Base-by-base conservation (phyloP, 2,888 invertebrate species). In the Alentia gelatinosa region DNA sequence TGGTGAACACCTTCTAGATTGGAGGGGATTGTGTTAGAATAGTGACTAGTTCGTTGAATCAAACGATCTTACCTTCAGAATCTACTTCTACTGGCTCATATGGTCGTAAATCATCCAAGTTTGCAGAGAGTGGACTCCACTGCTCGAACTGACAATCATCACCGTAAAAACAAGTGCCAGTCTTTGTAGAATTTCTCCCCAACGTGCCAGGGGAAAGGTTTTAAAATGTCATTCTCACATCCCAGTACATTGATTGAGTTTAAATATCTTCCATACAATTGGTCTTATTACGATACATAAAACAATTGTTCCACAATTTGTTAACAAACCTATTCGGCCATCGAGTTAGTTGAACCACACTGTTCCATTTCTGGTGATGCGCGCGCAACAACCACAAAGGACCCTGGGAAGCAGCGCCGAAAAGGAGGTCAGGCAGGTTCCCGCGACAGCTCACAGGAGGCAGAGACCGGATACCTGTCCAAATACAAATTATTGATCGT, bases 321-420 rank as follows among this genome's bases (percentile, higher is more conserved):
- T 86, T 86, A 86, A 79, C 42, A 86, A 50, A 86, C 19, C 47
- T 47, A 26, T 47, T 26, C 9, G 47, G 7, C 42, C 39, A 39
- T 1, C 47, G 33, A 42, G 35, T 42, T 47, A 26, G 86, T 86
- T 86, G 26, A 50, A 86, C 86, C 86, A 26, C 86, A 47, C 86
- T 86, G 86, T 86, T 86, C 86, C 86, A 86, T 86, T 86, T 86
- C 50, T 86, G n/a, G 5, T 35, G 30, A 12, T 86, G 86, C 86
- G 86, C 86, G 86, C 86, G 86, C 86, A 86, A 42, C 33, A 1
- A 33, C 50, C 35, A 42, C 86, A 19, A 40, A 30, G 86, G 26
- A 86, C 86, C 50, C 47, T 86, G 86, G 86, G 86, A 86, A 47
- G 86, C 12, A n/a, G 37, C 7, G 9, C 30, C 26, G 33, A 39